Conservation (phyloP, 2,797 vertebrate genomes). For the Dendrocincla tyrannina region DNA sequence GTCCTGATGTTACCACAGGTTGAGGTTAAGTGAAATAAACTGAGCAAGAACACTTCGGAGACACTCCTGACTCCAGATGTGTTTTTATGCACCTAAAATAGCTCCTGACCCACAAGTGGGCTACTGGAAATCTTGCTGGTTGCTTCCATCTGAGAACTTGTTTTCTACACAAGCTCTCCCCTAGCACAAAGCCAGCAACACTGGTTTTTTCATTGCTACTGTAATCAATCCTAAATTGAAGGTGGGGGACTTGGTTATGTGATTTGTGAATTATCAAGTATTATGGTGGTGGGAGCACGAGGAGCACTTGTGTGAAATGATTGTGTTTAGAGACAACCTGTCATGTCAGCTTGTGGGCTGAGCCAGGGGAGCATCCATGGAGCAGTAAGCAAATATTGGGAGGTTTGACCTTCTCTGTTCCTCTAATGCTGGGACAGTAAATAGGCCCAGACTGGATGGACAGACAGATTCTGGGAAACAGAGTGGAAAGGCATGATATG, state of each 20-base stretch:
- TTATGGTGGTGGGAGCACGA: not conserved
- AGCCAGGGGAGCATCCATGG: not conserved
- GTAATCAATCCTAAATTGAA: not conserved
- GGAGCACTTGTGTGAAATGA: not conserved
- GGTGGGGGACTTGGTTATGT: not conserved
- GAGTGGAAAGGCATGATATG: not conserved
- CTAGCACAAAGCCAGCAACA: not conserved
- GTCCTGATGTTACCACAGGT: not conserved
- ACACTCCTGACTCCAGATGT: not conserved
- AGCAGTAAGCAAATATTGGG: not conserved
- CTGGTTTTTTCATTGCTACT: not conserved
- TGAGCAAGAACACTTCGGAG: not conserved
- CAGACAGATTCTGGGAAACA: not conserved
- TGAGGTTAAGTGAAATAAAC: not conserved
- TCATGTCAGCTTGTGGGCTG: not conserved
- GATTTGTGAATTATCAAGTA: not conserved
- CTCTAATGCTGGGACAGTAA: not conserved
- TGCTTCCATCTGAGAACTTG: not conserved
- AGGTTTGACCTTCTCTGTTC: not conserved
- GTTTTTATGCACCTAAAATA: not conserved
- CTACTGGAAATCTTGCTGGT: not conserved
- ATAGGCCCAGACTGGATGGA: not conserved
- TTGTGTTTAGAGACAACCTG: accelerated
- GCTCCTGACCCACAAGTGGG: not conserved
- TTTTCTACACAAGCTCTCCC: not conserved